phyloP scores from a whole-genome alignment of 2,888 invertebrate genomes.

The Lymantria monacha region DNA sequence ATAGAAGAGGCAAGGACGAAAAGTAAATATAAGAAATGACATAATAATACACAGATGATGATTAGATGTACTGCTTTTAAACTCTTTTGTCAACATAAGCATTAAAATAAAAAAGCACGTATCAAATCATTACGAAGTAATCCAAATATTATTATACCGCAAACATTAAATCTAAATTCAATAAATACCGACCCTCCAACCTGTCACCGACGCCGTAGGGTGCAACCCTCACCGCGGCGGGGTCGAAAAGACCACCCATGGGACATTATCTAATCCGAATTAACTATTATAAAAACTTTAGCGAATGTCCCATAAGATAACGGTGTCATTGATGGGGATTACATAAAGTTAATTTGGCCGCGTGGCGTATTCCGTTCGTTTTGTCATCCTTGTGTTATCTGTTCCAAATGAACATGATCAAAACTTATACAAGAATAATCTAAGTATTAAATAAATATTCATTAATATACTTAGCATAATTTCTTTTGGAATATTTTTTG shows the following conservation, averaged over 20 bases:
- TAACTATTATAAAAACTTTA: conserved; percentile 72
- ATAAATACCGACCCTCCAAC: conserved; percentile 44
- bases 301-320: conserved; percentile 67
- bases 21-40: too few species aligned
- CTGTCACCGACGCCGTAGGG: conserved; percentile 53
- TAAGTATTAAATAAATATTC: too few species aligned
- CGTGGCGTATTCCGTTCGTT: conserved; percentile 52
- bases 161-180: conserved; percentile 40
- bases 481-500: too few species aligned
- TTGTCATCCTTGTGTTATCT: not conserved
- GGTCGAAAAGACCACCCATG: conserved; percentile 60
- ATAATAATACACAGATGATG: too few species aligned
- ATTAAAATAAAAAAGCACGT: too few species aligned
- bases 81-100: too few species aligned
- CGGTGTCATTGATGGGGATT: conserved; percentile 63
- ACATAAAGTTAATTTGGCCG: conserved; percentile 77
- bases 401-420: not conserved
- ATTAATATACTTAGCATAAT: too few species aligned
- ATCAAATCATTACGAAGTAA: conserved; percentile 16
- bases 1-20: too few species aligned
- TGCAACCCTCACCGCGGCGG: conserved; percentile 37
- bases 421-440: too few species aligned
- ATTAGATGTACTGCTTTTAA: too few species aligned
- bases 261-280: conserved; percentile 76
- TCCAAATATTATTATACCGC: conserved; percentile 48